These are phyloP conservation scores for Leptestheria dahalacensis DNA, from an alignment of 1,140 invertebrate species.

Conservation along the genomic window DNA sequence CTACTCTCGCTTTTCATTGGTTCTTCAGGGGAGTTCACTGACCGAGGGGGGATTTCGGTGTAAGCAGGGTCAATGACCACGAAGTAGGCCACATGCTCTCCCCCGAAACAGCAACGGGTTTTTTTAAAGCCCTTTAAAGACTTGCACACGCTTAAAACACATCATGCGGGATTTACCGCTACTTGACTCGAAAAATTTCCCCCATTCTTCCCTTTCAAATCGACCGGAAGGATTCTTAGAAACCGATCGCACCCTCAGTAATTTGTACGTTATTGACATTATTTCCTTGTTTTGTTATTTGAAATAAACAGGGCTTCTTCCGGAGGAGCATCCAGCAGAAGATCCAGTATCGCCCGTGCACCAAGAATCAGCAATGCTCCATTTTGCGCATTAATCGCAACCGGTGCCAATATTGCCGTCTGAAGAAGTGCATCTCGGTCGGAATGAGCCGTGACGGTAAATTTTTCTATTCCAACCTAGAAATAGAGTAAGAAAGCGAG, in stretches of 20 bases:
- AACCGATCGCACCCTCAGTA: too few relatives aligned
- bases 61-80: background rate
- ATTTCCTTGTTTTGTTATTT: conserved; percentile 15
- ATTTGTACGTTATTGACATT: background rate
- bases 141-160: background rate
- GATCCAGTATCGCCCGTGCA: conserved; percentile 92
- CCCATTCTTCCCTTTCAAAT: background rate
- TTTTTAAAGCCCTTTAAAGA: background rate
- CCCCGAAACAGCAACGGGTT: background rate
- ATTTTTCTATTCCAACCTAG: conserved; percentile 24
- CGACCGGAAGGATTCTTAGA: too few relatives aligned
- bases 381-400: conserved; percentile 92
- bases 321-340: conserved; percentile 88
- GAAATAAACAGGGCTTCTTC: conserved; percentile 48
- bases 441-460: conserved; percentile 97
- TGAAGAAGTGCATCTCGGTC: conserved; percentile 95
- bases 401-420: conserved; percentile 88
- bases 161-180: background rate
- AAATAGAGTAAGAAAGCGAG: too few relatives aligned
- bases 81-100: background rate
- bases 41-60: background rate
- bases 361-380: conserved; percentile 93
- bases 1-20: background rate
- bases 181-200: background rate
- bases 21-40: background rate